Percentiles rank a stretch among this genome's conserved stretches.
These are phyloP conservation scores for Hepsetus odoe DNA, from an alignment of 2,113 vertebrate species.

Conservation along the genomic window DNA sequence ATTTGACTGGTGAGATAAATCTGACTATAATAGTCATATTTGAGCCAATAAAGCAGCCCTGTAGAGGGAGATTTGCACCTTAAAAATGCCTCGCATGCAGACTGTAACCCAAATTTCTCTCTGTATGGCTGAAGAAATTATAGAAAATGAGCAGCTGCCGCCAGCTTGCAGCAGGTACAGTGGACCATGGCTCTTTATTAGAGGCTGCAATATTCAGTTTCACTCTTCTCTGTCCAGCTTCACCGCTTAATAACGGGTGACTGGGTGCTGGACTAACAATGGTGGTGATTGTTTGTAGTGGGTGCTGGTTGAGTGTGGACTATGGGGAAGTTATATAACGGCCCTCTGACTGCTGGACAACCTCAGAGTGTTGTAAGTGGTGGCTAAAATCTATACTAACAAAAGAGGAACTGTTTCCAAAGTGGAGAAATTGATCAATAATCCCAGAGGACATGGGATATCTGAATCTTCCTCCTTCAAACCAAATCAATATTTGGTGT, in stretches of 20 bases:
- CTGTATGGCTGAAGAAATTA: not conserved
- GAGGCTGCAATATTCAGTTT: conserved; percentile 32
- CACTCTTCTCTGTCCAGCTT: conserved; percentile 14
- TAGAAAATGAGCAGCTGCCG: not conserved
- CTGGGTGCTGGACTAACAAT: conserved; percentile 43
- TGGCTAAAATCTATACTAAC: too few species aligned
- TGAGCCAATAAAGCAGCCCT: conserved; percentile 4
- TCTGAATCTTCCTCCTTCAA: too few species aligned
- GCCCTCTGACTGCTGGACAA: not conserved
- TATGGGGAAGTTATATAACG: conserved; percentile 49
- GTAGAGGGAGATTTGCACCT: not conserved
- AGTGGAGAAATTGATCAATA: too few species aligned
- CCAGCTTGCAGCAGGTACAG: conserved; percentile 58
- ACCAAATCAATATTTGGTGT: too few species aligned
- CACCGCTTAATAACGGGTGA: conserved; percentile 48
- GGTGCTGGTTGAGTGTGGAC: conserved; percentile 2
- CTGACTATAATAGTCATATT: conserved; percentile 5
- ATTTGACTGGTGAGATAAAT: conserved; percentile 6
- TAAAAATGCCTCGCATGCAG: not conserved
- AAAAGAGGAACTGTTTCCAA: too few species aligned
- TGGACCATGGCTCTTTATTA: conserved; percentile 4
- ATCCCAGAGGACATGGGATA: too few species aligned
- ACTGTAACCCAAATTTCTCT: not conserved
- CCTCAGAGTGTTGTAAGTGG: too few species aligned
- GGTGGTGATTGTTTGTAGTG: conserved; percentile 48